Evolutionary conservation across 2,888 invertebrate genomes (phyloP), one percentile per base, ranked within the genome.

Genomic region (Mellilla xanthometata): DNA sequence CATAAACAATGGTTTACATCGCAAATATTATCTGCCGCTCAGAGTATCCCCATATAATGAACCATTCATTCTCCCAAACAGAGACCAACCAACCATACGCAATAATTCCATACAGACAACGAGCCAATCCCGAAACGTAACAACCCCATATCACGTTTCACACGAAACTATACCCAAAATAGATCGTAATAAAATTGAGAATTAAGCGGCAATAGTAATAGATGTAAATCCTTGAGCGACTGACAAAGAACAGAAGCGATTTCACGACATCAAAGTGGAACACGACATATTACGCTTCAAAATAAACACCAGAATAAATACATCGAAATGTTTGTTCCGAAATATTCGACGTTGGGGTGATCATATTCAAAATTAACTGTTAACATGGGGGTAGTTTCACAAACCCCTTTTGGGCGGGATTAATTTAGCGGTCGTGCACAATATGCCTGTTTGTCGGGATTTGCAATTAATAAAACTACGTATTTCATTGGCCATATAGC

Each of bases 221-320:
- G 80, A 84, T 76, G 78, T 87, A 83, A 83, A 81, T 82, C 85
- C 78, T 84, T 85, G 79, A 71, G 77, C 69, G 68, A 65, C 77
- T 86, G 88, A 87, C 85, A 81, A 82, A 83, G 84, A 84, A 83
- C 87, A 87, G 88, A 85, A 87, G 80, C 88, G 88, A 85, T 87
- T 87, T 85, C 84, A 86, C 81, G 86, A 89, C 89, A 88, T 89
- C 89, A 89, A 89, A 89, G 89, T 86, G 85, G 86, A 86, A 85
- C 84, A 85, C 85, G 86, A 88, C 88, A 87, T 87, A 87, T 88
- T 87, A 87, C 86, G 88, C 82, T 85, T 81, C 79, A 83, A 81
- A 87, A 88, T 87, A 89, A 88, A 89, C 88, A 89, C 82, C 79
- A 80, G 79, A 82, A 86, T 85, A 85, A 87, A 87, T 86, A 87